Evolutionary conservation across 2,888 invertebrate species (phyloP).

Genomic region (Pterostichus niger): DNA sequence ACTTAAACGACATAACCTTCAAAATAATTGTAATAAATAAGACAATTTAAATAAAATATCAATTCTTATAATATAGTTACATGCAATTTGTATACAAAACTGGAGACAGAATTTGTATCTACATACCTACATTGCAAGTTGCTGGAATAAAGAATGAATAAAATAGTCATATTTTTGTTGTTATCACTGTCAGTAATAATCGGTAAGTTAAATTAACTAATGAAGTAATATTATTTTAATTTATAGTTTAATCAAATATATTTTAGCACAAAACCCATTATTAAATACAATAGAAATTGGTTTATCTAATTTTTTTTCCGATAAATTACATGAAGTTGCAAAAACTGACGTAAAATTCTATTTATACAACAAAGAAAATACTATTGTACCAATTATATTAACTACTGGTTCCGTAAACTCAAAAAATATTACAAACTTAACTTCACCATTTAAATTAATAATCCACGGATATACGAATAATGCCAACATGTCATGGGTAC

Average conservation of each 20-base stretch:
- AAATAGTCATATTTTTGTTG: not conserved
- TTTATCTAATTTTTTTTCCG: not conserved
- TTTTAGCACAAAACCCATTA: slow-evolving; percentile 22
- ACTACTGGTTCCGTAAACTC: not conserved
- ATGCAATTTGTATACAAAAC: not conserved
- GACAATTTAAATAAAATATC: not conserved
- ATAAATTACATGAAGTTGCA: not conserved
- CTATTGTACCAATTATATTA: not conserved
- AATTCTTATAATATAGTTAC: not conserved
- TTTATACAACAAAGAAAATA: slow-evolving; percentile 42
- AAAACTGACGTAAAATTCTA: slow-evolving; percentile 18
- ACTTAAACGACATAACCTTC: not conserved
- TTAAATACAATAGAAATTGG: not conserved
- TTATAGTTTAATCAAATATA: not conserved
- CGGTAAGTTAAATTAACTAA: not conserved
- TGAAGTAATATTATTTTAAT: not conserved
- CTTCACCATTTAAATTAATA: slow-evolving; percentile 65
- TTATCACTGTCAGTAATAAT: not conserved
- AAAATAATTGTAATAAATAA: not conserved
- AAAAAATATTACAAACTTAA: not conserved
- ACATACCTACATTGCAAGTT: not conserved
- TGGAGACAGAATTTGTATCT: not conserved
- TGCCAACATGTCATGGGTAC: slow-evolving; percentile 37
- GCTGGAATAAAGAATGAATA: not conserved
- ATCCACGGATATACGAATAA: slow-evolving; percentile 67